Conservation (phyloP, 1,140 invertebrate genomes). For the Pogonomyrmex californicus region DNA sequence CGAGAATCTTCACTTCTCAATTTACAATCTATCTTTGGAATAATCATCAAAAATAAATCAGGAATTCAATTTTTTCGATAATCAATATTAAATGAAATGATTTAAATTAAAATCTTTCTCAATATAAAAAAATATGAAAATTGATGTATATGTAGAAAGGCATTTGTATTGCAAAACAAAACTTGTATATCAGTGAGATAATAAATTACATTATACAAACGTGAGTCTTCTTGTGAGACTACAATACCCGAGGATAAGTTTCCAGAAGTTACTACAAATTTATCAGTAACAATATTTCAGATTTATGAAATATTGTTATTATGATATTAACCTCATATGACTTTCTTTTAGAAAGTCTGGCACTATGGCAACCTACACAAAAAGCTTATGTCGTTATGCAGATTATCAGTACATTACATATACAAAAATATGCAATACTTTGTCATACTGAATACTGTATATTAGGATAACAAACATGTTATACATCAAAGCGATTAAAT, state of each 20-base stretch:
- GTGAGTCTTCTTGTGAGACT: background rate
- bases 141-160: constrained; percentile 16
- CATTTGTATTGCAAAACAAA: background rate
- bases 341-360: constrained; percentile 39
- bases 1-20: constrained; percentile 67
- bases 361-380: constrained; percentile 36
- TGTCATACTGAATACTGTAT: constrained; percentile 29
- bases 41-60: background rate
- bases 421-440: constrained; percentile 55
- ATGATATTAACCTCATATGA: constrained; percentile 17
- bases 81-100: constrained; percentile 46
- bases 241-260: constrained; percentile 28
- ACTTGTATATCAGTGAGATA: constrained; percentile 16
- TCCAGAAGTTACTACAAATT: constrained; percentile 23
- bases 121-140: background rate
- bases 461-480: constrained; percentile 23
- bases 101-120: constrained; percentile 19
- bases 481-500: constrained; percentile 42
- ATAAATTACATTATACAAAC: constrained; percentile 47
- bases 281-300: constrained; percentile 22
- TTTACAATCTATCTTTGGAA: constrained; percentile 4
- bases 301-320: background rate
- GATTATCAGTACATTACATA: constrained; percentile 41
- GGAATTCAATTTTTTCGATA: background rate
- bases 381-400: constrained; percentile 23